Conservation (phyloP, 2,113 vertebrate genomes). For the Stercorarius parasiticus region DNA sequence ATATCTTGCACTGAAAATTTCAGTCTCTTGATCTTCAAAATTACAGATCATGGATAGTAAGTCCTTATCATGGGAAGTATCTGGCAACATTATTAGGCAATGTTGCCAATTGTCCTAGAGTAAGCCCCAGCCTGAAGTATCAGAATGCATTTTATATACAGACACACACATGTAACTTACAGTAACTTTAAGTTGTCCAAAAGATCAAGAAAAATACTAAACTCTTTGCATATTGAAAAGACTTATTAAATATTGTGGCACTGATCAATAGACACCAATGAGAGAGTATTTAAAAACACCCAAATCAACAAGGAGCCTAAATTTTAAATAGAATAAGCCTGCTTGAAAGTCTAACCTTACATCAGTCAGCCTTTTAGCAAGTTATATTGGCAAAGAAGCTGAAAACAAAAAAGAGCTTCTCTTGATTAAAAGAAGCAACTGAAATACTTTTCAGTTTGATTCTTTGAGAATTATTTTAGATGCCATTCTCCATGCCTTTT, state of each 20-base stretch:
- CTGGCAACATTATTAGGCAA: not conserved
- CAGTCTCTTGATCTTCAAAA: not conserved
- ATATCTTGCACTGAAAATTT: not conserved
- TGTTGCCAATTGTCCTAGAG: accelerated
- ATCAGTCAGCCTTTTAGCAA: not conserved
- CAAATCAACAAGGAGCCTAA: not conserved
- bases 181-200: not conserved
- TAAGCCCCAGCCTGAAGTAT: not conserved
- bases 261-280: not conserved
- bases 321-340: not conserved
- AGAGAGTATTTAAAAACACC: not conserved
- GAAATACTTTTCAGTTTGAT: not conserved
- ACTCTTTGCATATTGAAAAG: not conserved
- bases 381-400: not conserved
- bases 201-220: not conserved
- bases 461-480: not conserved
- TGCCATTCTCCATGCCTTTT: not conserved
- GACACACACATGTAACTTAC: not conserved
- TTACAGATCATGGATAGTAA: accelerated
- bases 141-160: not conserved
- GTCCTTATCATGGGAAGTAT: not conserved
- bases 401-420: not conserved
- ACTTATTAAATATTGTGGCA: not conserved
- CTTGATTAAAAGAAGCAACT: not conserved
- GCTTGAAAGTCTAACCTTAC: not conserved